phyloP scores from a whole-genome alignment of 2,888 invertebrate species.

The Lacanobia oleracea region DNA sequence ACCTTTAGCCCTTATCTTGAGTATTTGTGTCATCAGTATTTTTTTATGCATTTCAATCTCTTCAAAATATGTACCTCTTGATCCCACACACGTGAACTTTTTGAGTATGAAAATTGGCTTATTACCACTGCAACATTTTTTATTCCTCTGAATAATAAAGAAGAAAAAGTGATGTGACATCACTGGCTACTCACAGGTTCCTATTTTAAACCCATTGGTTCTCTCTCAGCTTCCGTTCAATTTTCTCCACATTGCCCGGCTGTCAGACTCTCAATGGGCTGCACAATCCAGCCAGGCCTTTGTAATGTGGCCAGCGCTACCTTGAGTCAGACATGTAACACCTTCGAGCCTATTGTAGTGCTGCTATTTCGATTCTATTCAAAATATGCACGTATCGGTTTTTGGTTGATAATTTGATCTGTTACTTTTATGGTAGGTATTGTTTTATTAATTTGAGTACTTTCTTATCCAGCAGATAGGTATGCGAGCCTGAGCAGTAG shows the following conservation, averaged over 20 bases:
- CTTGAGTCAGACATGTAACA: slow-evolving; percentile 24
- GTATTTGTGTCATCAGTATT: no score
- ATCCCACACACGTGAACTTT: not conserved
- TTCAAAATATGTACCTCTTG: no score
- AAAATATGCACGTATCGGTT: slow-evolving; percentile 4
- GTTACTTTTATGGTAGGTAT: not conserved
- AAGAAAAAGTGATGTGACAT: not conserved
- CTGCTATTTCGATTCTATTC: slow-evolving; percentile 1
- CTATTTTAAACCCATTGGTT: slow-evolving; percentile 26
- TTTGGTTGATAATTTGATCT: not conserved
- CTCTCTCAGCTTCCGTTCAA: slow-evolving; percentile 43
- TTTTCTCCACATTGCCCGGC: slow-evolving; percentile 34
- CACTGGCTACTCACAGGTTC: slow-evolving; percentile 5
- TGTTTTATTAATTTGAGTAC: not conserved
- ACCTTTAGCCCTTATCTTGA: no score
- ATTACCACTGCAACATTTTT: not conserved
- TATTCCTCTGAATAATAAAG: not conserved
- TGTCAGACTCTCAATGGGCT: slow-evolving; percentile 33
- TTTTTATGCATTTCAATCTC: no score
- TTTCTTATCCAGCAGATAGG: not conserved
- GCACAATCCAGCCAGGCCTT: slow-evolving; percentile 14
- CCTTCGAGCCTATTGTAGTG: slow-evolving; percentile 21
- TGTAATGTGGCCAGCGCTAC: slow-evolving; percentile 26
- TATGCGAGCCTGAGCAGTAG: no score
- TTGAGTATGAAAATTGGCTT: not conserved